Base-by-base conservation (phyloP, 2,888 invertebrate genomes). In the Kryphioiulus occultus region DNA sequence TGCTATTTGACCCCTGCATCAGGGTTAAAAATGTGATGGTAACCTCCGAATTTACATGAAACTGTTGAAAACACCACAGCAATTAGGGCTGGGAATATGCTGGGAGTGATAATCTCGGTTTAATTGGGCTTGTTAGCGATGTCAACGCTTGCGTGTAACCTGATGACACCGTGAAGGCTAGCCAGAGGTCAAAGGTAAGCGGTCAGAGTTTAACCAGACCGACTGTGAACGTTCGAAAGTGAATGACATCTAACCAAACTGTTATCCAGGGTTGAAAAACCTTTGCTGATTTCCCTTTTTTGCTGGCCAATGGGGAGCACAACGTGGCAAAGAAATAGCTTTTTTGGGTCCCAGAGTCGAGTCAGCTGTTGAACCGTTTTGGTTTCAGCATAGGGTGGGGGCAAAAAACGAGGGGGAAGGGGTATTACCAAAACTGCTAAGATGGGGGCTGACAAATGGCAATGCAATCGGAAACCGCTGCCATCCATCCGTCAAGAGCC, bases 161-260 rank as follows among this genome's bases (percentile, higher is more conserved):
- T 68, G 68, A 68, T 68, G 68, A 68, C 26, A 68, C 68, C 26
- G 26, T 26, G 68, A 68, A 68, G 68, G 68, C 68, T 12, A 68
- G 22, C 26, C 7, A 26, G 68, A 10, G 84, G 35, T 84, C 84
- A 84, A n/a, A 84, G 84, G 84, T 84, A 4, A 84, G 39, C 35
- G 84, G 84, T 35, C 84, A 84, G 84, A 84, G 84, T 84, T n/a
- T 84, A 39, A 84, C 84, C 42, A 84, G 42, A 84, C n/a, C 42
- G 35, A 32, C 17, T 32, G 2, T 83, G 26, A 35, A 32, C 30
- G 22, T 84, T 39, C 32, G 7, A 84, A 84, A 84, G 84, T 84
- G 84, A 84, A 84, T 84, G 84, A 84, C 84, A 84, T 84, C 19
- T 84, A 35, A 17, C n/a, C 84, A 84, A 84, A 84, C 84, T 35